Base-by-base conservation (phyloP, 2,113 vertebrate species). In the Campylorhamphus procurvoides region DNA sequence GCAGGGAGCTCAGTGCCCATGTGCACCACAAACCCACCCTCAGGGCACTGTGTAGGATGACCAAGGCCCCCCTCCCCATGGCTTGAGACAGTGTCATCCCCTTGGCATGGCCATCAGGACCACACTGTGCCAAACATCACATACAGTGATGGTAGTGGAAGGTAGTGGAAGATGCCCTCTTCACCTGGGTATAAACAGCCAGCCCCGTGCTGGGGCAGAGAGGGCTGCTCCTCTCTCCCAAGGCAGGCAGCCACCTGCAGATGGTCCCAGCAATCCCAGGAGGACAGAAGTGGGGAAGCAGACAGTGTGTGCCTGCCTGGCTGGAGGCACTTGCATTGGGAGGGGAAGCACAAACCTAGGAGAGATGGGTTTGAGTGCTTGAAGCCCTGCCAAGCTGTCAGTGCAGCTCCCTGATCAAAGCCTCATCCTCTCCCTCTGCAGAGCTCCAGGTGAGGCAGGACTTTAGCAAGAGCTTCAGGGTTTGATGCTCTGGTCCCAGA, bases 121-220 rank as follows among this genome's bases (percentile, higher is more conserved):
- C 6, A 2, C 33, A 58, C 25, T 18, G 55, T 80, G 71, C n/a
- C 15, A 1, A 11, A 4, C 7, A 5, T 3, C 1, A 1, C 31
- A 39, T 40, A 23, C 37, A 37, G 37, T 37, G 37, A 37, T 37
- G 37, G 37, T 37, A 37, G 37, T 37, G 37, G 37, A 37, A 37
- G 39, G 12, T 14, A 25, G 2, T 23, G 53, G 27, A 28, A n/a
- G 24, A 44, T 7, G 35, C 23, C 39, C 33, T 81, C 25, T 14
- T 7, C 25, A 14, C 4, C 22, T 7, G 62, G 4, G 14, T 8
- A 25, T 4, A 55, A 79, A 7, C 28, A 18, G 2, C 37, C 64
- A 52, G 13, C 46, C 42, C 10, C 1, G 16, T 2, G 24, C 47
- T 53, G 72, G 49, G 60, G 18, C 18, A 31, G 77, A 31, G 10